These are phyloP conservation scores for Phoenoteleia sp. DNA, from an alignment of 2,888 invertebrate genomes.

Conservation along the genomic window DNA sequence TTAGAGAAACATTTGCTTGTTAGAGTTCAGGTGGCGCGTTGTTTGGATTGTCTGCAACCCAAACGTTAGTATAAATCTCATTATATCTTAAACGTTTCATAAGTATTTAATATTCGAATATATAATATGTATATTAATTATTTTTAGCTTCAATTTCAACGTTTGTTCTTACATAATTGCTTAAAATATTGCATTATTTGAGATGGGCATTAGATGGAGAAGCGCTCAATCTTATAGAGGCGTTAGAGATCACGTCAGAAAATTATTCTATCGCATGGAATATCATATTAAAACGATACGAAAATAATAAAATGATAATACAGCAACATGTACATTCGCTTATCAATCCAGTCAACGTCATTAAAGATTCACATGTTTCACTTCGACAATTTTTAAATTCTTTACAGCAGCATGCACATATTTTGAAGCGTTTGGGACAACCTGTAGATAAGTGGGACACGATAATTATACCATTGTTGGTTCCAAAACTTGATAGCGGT, in stretches of 20 bases:
- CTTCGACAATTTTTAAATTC: not conserved
- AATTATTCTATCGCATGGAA: constrained; percentile 8
- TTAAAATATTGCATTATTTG: constrained; percentile 25
- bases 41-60: too few species aligned
- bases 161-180: too few species aligned
- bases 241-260: constrained; percentile 4
- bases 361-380: not conserved
- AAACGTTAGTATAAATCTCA: too few species aligned
- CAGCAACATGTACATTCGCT: constrained; percentile 9
- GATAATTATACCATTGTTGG: constrained; percentile 11
- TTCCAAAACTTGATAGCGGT: constrained; percentile 11
- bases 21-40: too few species aligned
- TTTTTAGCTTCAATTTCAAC: too few species aligned
- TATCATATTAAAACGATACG: not conserved
- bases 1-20: too few species aligned
- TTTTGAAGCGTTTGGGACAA: not conserved
- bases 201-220: not conserved
- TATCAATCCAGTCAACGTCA: constrained; percentile 4
- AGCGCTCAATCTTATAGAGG: constrained; percentile 14
- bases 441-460: constrained; percentile 23
- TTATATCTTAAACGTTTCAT: too few species aligned
- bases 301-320: constrained; percentile 13
- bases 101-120: too few species aligned
- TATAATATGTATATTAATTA: too few species aligned
- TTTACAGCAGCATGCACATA: not conserved